These are phyloP conservation scores for Diuraphis noxia DNA, from an alignment of 1,140 invertebrate genomes.

Conservation along the genomic window DNA sequence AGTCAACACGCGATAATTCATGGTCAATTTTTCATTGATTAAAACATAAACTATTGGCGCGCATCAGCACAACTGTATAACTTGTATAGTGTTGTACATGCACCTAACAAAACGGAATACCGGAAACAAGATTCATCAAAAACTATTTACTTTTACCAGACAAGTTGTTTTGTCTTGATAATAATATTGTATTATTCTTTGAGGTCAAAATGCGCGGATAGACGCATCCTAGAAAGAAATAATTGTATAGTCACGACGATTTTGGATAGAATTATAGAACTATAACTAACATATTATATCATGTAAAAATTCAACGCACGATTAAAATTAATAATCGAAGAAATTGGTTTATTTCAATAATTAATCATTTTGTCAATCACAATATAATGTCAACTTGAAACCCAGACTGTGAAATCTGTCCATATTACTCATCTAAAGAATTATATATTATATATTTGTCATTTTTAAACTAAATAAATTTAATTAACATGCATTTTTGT, in stretches of 20 bases:
- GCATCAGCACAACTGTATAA: neutral
- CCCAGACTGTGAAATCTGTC: neutral
- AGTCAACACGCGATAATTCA: neutral
- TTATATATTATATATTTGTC: no score
- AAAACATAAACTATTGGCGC: neutral
- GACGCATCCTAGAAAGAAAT: neutral
- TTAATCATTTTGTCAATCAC: neutral
- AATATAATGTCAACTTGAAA: neutral
- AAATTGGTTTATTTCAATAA: neutral
- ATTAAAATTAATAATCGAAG: neutral
- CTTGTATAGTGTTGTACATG: neutral
- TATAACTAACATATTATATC: neutral
- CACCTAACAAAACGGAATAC: no score
- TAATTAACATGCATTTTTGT: no score
- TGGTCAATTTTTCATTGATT: slow-evolving; percentile 26
- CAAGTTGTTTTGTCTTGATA: neutral
- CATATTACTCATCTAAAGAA: no score
- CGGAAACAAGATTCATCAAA: slow-evolving; percentile 1
- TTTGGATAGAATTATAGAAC: neutral
- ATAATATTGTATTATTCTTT: neutral
- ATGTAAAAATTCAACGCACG: neutral
- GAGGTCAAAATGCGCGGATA: neutral
- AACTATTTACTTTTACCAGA: neutral
- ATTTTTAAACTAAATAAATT: no score
- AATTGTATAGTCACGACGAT: neutral